These are phyloP conservation scores for Sinopyrophorus schimmeli DNA, from an alignment of 2,888 invertebrate species.

Conservation along the genomic window DNA sequence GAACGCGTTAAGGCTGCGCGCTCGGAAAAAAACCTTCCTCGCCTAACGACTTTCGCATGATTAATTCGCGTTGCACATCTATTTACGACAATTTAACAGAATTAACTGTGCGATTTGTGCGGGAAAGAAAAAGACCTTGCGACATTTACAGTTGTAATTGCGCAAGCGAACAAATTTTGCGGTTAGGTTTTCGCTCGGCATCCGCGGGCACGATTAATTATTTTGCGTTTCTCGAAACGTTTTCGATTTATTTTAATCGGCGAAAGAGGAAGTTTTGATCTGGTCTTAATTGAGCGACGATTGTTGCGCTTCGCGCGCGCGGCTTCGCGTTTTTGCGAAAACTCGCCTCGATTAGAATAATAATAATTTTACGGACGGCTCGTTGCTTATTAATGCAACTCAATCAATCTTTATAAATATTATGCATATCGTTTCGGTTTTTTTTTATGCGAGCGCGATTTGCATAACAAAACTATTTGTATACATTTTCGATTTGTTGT, in stretches of 20 bases:
- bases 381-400: too few relatives aligned
- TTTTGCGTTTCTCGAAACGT: constrained; percentile 17
- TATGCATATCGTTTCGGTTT: too few relatives aligned
- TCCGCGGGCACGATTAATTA: constrained; percentile 25
- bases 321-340: too few relatives aligned
- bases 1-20: constrained; percentile 4
- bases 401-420: too few relatives aligned
- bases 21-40: constrained; percentile 10
- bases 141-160: constrained; percentile 20
- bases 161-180: constrained; percentile 15
- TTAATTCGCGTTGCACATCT: constrained; percentile 40
- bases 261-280: constrained; percentile 25
- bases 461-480: too few relatives aligned
- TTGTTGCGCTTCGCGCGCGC: constrained; percentile 18
- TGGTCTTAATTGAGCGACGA: constrained; percentile 20
- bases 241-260: too few relatives aligned
- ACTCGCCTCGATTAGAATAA: too few relatives aligned
- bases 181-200: constrained; percentile 5
- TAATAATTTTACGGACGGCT: too few relatives aligned
- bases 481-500: too few relatives aligned
- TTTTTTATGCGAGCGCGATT: too few relatives aligned
- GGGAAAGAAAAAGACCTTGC: constrained; percentile 10
- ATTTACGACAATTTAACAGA: constrained; percentile 40
- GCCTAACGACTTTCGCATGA: constrained; percentile 22
- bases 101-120: constrained; percentile 28